Evolutionary conservation across 2,888 invertebrate genomes (phyloP), one percentile per base, ranked within the genome.

Genomic region (Stegophylla sp.): DNA sequence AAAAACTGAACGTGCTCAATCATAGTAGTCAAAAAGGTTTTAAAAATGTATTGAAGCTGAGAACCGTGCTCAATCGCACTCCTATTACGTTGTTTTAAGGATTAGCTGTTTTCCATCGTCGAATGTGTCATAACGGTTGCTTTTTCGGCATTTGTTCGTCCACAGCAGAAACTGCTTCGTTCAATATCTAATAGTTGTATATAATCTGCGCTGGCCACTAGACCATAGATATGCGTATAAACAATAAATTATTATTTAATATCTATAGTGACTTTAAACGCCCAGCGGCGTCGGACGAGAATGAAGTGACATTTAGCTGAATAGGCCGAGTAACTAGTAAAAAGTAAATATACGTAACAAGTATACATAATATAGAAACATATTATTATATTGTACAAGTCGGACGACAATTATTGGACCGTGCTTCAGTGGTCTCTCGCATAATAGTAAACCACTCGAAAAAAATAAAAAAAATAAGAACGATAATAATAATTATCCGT

Each of bases 401-500:
- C 53, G 53, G 53, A 56, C 56, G 56, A 12, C 56, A 56, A 56
- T 56, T 20, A 34, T 71, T 20, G 74, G 34, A 63, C 61, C 61
- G 61, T 61, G 61, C n/a, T 20, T 3, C 56, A 20, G 56, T 20
- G 61, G 28, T n/a, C 13, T n/a, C 48, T 7, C 13, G 51, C n/a
- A 13, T 34, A 41, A 53, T n/a, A n/a, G 17, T 26, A 28, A 28
- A 61, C 56, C 56, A 12, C 15, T 41, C 64, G 64, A 64, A 63
- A 20, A 48, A 12, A 48, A 48, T 7, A 15, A 48, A 9, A 12
- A 12, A 9, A 48, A 2, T 12, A 12, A 73, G 43, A 61, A 59
- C 45, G 26, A 63, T 56, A 15, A 72, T 43, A 73, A 41, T 66
- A 64, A 53, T 41, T 45, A 61, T 59, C 41, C 56, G 43, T 75